Conservation (phyloP, 2,113 vertebrate species). For the Phaethon lepturus region DNA sequence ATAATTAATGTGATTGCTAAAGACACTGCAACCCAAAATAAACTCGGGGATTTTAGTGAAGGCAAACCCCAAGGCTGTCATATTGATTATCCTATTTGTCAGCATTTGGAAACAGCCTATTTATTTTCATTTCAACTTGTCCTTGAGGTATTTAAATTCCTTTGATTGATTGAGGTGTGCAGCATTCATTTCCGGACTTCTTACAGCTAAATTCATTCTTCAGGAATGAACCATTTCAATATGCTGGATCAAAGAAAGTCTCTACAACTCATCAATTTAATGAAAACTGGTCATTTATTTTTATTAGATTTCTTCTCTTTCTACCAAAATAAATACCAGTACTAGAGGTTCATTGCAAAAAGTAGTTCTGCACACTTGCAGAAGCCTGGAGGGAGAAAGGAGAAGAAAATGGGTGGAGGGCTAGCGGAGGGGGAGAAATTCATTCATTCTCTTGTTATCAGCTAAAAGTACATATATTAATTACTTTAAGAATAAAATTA, state of each 20-base stretch:
- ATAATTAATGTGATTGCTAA: not conserved
- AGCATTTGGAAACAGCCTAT: not conserved
- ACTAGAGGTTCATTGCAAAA: not conserved
- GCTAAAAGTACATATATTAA: not conserved
- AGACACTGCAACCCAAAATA: not conserved
- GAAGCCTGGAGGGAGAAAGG: not conserved
- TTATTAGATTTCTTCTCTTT: slow-evolving; percentile 36
- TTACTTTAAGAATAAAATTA: not conserved
- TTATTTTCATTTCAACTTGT: slow-evolving; percentile 5
- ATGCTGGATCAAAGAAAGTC: not conserved
- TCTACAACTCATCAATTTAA: slow-evolving; percentile 34
- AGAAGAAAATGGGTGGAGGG: not conserved
- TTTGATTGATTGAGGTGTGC: slow-evolving; percentile 23
- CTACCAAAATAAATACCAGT: not conserved
- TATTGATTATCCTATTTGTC: slow-evolving; percentile 4
- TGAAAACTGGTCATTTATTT: slow-evolving; percentile 32
- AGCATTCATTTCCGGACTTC: slow-evolving; percentile 46
- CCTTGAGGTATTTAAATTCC: slow-evolving; percentile 30
- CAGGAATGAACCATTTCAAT: slow-evolving; percentile 21
- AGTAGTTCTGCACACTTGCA: not conserved
- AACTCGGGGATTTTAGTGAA: not conserved
- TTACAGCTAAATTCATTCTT: slow-evolving; percentile 39
- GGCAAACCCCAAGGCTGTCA: not conserved
- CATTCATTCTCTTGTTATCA: not conserved
- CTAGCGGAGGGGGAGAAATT: slow-evolving; percentile 5